Evolutionary conservation across 2,888 invertebrate species (phyloP), one percentile per base, ranked within the genome.

Genomic region (Allacma fusca): DNA sequence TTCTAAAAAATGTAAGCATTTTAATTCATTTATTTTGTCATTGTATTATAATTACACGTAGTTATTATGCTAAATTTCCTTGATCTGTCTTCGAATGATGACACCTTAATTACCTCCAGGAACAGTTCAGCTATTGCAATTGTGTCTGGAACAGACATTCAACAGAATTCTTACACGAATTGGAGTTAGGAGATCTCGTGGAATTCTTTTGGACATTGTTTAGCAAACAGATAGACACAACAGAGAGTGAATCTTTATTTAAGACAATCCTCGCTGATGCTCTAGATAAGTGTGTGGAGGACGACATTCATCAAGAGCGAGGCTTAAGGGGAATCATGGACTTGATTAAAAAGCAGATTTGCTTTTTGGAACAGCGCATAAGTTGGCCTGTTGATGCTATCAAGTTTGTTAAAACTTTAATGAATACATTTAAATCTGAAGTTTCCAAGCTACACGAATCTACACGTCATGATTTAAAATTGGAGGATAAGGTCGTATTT

Each of bases 81-180:
- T 21, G 13, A 28, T n/a, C n/a, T n/a, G n/a, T 13, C 62, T 40
- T 68, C 68, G 72, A 23, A 21, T 40, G 21, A 34, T 67, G 19
- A 28, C 26, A 29, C n/a, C 9, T 2, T 76, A 70, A 68, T 73
- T 5, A n/a, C 34, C 74, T 78, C 12, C 70, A 82, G 82, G 62
- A 64, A 0, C 77, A 80, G 13, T 83, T 79, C 65, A 69, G 74
- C 13, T 79, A 81, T 43, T 82, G 83, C 59, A 82, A 84, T 67
- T 71, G 29, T 24, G 79, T 84, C 0, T 84, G 84, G 84, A 79
- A 68, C 26, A 74, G 84, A 24, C 84, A 84, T 75, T 81, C 71
- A 7, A 80, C 81, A 9, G 84, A 84, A 69, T 84, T 84, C 77
- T 62, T 83, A 7, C 19, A 75, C 1, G 29, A 28, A 0, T 77